A percentile compares a stretch with the other conserved stretches of the same genome.
These are phyloP conservation scores for Lutjanus argentimaculatus DNA, from an alignment of 2,797 vertebrate genomes.

Conservation along the genomic window DNA sequence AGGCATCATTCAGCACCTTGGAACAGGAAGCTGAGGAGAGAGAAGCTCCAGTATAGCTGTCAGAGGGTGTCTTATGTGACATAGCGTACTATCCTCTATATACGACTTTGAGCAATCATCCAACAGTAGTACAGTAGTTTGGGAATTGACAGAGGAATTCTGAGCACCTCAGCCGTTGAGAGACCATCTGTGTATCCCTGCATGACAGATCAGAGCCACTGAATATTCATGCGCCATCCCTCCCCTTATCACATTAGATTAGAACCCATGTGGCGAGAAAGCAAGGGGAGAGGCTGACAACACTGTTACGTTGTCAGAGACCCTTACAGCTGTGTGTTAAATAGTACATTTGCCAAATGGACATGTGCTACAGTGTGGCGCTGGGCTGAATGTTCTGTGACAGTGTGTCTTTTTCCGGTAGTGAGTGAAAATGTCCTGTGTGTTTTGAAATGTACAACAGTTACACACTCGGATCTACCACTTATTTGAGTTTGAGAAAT, in stretches of 20 bases:
- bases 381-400: conserved; percentile 39
- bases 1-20: conserved; percentile 20
- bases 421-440: neutral
- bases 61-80: conserved; percentile 11
- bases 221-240: conserved; percentile 88
- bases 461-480: neutral
- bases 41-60: conserved; percentile 23
- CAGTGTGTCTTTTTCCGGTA: neutral
- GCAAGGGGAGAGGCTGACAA: conserved; percentile 81
- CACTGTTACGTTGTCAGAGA: conserved; percentile 79
- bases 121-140: conserved; percentile 68
- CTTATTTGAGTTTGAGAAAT: neutral
- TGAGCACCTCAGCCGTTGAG: conserved; percentile 82
- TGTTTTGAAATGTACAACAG: conserved; percentile 10
- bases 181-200: conserved; percentile 87
- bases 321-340: conserved; percentile 81
- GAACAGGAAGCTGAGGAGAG: conserved; percentile 11
- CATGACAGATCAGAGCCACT: conserved; percentile 80
- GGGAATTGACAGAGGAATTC: conserved; percentile 73
- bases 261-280: conserved; percentile 82
- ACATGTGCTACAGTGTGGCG: conserved; percentile 40
- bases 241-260: conserved; percentile 87
- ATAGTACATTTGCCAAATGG: conserved; percentile 75
- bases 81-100: conserved; percentile 16
- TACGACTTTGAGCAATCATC: conserved; percentile 68